These are phyloP conservation scores for Aphelocoma coerulescens DNA, from an alignment of 2,113 vertebrate species.

Conservation along the genomic window DNA sequence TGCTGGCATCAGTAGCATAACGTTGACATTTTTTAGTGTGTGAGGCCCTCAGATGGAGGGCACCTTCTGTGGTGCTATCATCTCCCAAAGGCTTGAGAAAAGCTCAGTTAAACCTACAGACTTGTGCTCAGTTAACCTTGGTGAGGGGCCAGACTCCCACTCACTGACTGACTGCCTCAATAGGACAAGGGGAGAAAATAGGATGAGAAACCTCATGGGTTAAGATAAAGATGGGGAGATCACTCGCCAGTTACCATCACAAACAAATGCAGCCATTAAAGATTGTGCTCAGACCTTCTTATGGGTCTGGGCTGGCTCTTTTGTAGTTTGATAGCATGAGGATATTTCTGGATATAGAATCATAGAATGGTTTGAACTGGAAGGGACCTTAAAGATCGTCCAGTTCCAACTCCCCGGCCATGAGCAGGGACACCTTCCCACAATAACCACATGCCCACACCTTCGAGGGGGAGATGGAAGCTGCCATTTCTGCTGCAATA, in stretches of 20 bases:
- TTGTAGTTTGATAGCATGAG: neutral
- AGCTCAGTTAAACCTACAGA: neutral
- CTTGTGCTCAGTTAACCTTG: neutral
- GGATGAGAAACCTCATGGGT: neutral
- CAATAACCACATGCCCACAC: neutral
- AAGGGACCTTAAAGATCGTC: neutral
- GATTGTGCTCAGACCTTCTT: neutral
- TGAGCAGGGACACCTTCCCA: neutral
- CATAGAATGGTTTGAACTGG: neutral
- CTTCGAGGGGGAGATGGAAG: neutral
- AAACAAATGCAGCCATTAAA: neutral
- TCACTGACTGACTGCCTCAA: neutral
- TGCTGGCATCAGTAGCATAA: neutral
- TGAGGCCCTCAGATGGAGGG: neutral
- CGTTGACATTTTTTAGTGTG: neutral
- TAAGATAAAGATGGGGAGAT: neutral
- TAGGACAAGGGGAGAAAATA: neutral
- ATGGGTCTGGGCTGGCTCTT: neutral
- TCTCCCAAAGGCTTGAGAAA: neutral
- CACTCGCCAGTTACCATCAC: neutral
- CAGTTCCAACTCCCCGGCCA: neutral
- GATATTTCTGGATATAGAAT: neutral
- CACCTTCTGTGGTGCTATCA: neutral
- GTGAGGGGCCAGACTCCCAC: neutral
- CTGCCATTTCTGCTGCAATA: neutral